These are phyloP conservation scores for Drosophila repleta DNA, from an alignment of 1,140 invertebrate species.

Conservation along the genomic window DNA sequence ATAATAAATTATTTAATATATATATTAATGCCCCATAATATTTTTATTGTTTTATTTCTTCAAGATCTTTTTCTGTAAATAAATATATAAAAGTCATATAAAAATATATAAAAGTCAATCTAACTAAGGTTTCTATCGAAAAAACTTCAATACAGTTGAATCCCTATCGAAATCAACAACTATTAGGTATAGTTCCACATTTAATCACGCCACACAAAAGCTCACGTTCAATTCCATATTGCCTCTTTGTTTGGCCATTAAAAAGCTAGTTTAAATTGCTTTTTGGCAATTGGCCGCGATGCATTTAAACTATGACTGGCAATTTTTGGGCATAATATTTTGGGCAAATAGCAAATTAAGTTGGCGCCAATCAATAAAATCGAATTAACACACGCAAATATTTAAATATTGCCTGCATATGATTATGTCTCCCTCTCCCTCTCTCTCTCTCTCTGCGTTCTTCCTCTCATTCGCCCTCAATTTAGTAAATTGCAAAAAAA, in stretches of 20 bases:
- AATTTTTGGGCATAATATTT: background rate
- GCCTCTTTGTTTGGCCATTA: background rate
- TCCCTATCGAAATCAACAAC: no score
- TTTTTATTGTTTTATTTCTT: no score
- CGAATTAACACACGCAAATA: constrained; percentile 38
- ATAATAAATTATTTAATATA: no score
- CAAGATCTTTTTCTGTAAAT: no score
- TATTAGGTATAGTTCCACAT: no score
- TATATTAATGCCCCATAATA: no score
- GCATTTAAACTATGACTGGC: background rate
- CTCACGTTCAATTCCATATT: no score
- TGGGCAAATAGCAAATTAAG: background rate
- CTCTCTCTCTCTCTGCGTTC: background rate
- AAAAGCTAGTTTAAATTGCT: background rate
- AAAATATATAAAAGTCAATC: no score
- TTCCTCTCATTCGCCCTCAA: background rate
- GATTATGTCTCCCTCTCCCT: background rate
- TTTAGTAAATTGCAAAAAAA: background rate
- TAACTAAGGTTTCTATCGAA: no score
- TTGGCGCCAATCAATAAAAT: constrained; percentile 19
- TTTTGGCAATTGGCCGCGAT: background rate
- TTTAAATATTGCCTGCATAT: constrained; percentile 16
- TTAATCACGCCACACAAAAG: no score
- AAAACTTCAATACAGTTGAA: no score
- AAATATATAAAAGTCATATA: no score